phyloP scores from a whole-genome alignment of 2,888 invertebrate species.

The Drosophila recens region DNA sequence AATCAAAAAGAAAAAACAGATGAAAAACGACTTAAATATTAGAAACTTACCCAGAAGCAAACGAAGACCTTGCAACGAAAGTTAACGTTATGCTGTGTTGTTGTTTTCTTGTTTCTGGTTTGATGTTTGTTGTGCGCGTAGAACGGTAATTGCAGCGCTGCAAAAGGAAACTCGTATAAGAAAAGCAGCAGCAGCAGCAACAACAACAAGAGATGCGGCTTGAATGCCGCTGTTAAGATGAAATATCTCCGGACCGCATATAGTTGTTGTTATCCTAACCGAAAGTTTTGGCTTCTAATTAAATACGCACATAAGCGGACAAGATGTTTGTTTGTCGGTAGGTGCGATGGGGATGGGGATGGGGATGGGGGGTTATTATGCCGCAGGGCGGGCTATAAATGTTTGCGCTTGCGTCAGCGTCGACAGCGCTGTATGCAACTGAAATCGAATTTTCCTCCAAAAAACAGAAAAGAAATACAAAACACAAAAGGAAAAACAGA shows the following conservation, averaged over 20 bases:
- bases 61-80: slow-evolving; percentile 46
- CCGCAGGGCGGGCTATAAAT: slow-evolving; percentile 33
- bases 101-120: slow-evolving; percentile 18
- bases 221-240: neutral
- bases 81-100: slow-evolving; percentile 26
- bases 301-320: slow-evolving; percentile 19
- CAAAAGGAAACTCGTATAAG: slow-evolving; percentile 29
- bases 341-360: neutral
- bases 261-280: slow-evolving; percentile 29
- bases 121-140: slow-evolving; percentile 11
- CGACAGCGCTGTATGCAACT: slow-evolving; percentile 40
- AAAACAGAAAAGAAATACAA: slow-evolving; percentile 27
- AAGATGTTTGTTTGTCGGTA: neutral
- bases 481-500: slow-evolving; percentile 22
- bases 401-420: slow-evolving; percentile 58
- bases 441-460: slow-evolving; percentile 53
- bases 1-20: neutral
- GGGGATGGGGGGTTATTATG: slow-evolving; percentile 1
- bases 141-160: slow-evolving; percentile 35
- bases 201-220: neutral
- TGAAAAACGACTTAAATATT: slow-evolving; percentile 9
- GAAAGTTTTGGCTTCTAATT: slow-evolving; percentile 35
- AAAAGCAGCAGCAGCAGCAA: neutral
- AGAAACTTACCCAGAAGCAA: slow-evolving; percentile 49
- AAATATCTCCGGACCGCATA: neutral